A percentile compares a stretch with the other conserved stretches of the same genome.
Evolutionary conservation across 2,797 vertebrate species (phyloP).

Genomic region (Myiotriccus ornatus): DNA sequence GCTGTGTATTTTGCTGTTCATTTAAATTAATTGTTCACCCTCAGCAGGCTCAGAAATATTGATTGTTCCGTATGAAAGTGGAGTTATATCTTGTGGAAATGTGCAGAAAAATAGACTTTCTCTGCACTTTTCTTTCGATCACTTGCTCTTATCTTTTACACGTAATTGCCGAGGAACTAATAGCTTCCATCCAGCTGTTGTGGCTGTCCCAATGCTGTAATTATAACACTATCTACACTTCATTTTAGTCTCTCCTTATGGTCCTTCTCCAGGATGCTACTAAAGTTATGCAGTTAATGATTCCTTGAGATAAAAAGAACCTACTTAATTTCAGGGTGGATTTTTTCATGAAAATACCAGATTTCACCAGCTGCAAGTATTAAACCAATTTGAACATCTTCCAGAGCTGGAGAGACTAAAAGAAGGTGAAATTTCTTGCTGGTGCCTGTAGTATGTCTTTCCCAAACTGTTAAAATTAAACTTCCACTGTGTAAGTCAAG

Average conservation of each 20-base stretch:
- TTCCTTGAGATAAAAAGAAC: background rate
- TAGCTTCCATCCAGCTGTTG: slow-evolving; percentile 24
- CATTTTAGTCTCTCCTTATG: background rate
- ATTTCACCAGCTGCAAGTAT: background rate
- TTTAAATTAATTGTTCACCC: background rate
- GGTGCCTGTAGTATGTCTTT: background rate
- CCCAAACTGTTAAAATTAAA: background rate
- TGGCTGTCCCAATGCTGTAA: background rate
- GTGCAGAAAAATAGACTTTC: background rate
- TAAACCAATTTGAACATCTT: background rate
- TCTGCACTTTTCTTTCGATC: background rate
- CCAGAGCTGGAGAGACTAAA: background rate
- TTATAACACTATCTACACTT: background rate
- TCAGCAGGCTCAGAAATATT: background rate
- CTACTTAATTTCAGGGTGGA: background rate
- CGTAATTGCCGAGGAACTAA: background rate
- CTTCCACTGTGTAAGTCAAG: background rate
- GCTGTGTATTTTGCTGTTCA: background rate
- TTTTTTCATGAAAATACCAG: background rate
- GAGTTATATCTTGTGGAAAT: background rate
- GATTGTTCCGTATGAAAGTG: background rate
- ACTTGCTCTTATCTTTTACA: background rate
- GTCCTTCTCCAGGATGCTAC: background rate
- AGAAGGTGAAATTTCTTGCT: background rate
- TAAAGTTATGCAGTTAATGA: background rate